Conservation (phyloP, 2,888 invertebrate genomes). For the Endotricha flammealis region DNA sequence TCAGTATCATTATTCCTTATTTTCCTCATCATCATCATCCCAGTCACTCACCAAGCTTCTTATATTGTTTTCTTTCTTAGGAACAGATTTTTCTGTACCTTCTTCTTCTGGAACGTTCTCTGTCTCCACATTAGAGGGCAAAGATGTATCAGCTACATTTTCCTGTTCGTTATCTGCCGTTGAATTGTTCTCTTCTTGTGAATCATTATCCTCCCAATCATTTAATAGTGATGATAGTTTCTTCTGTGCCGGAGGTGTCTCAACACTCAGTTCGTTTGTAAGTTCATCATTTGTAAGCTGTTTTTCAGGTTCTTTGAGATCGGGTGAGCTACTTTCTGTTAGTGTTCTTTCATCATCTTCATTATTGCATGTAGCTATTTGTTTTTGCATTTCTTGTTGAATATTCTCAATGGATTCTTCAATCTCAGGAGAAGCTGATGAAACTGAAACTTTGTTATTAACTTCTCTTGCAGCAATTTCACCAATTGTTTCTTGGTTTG, state of each 20-base stretch:
- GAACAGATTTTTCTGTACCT: conserved; percentile 16
- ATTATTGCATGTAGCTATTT: conserved; percentile 22
- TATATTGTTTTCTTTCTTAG: conserved; percentile 51
- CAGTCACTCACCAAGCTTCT: conserved; percentile 72
- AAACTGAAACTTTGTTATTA: conserved; percentile 11
- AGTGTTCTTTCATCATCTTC: conserved; percentile 24
- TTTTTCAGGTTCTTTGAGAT: conserved; percentile 18
- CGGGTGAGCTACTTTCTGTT: conserved; percentile 23
- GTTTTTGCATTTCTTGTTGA: conserved; percentile 65
- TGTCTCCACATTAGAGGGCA: background rate
- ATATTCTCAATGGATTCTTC: conserved; percentile 73
- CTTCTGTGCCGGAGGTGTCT: conserved; percentile 32
- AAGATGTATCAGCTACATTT: background rate
- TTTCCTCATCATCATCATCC: conserved; percentile 68
- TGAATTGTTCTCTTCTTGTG: conserved; percentile 43
- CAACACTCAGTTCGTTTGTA: too few relatives aligned
- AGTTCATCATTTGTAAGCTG: conserved; percentile 19
- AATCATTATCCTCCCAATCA: conserved; percentile 75
- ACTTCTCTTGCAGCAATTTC: conserved; percentile 10
- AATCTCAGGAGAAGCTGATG: conserved; percentile 30
- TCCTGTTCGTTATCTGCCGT: conserved; percentile 10
- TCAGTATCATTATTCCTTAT: conserved; percentile 11
- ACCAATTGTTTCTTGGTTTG: conserved; percentile 14
- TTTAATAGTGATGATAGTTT: conserved; percentile 64
- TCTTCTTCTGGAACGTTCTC: background rate